Conservation (phyloP, 1,140 invertebrate species). For the Drosophila watanabei region DNA sequence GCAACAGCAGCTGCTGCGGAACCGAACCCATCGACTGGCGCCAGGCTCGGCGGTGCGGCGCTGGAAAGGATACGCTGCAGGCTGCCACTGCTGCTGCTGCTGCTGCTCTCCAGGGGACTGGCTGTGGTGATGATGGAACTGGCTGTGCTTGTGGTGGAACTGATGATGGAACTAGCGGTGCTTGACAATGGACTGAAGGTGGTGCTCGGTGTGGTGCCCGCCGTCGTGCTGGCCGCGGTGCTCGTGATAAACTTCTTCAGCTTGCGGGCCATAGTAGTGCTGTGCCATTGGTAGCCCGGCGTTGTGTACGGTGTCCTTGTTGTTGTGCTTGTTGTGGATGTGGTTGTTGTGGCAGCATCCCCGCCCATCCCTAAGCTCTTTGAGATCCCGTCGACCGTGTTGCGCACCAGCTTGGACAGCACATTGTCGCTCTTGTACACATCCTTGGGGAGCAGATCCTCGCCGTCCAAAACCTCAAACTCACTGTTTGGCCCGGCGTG, state of each 20-base stretch:
- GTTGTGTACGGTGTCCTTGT: constrained; percentile 85
- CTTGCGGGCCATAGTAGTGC: constrained; percentile 85
- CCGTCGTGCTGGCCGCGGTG: constrained; percentile 86
- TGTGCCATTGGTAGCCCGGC: constrained; percentile 77
- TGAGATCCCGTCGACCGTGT: constrained; percentile 80
- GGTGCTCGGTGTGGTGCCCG: constrained; percentile 82
- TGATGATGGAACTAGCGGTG: constrained; percentile 36
- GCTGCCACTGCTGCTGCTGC: constrained; percentile 49
- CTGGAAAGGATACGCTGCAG: constrained; percentile 73
- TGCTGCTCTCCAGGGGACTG: constrained; percentile 54
- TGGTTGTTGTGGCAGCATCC: constrained; percentile 76
- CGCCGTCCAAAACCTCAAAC: constrained; percentile 82
- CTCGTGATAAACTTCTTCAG: constrained; percentile 86
- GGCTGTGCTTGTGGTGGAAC: constrained; percentile 23
- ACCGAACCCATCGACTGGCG: constrained; percentile 69
- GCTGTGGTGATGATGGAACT: constrained; percentile 51
- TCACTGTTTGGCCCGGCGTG: constrained; percentile 86
- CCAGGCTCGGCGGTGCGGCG: constrained; percentile 54
- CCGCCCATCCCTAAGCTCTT: constrained; percentile 80
- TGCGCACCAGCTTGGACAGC: constrained; percentile 81
- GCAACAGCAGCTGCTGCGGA: constrained; percentile 37
- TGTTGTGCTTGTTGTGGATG: constrained; percentile 86
- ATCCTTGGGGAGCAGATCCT: constrained; percentile 76
- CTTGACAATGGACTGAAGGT: constrained; percentile 68
- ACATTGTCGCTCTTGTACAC: constrained; percentile 81